Percentiles rank a stretch among this genome's conserved stretches.
These are phyloP conservation scores for Tiliacea aurago DNA, from an alignment of 2,888 invertebrate genomes.

Conservation along the genomic window DNA sequence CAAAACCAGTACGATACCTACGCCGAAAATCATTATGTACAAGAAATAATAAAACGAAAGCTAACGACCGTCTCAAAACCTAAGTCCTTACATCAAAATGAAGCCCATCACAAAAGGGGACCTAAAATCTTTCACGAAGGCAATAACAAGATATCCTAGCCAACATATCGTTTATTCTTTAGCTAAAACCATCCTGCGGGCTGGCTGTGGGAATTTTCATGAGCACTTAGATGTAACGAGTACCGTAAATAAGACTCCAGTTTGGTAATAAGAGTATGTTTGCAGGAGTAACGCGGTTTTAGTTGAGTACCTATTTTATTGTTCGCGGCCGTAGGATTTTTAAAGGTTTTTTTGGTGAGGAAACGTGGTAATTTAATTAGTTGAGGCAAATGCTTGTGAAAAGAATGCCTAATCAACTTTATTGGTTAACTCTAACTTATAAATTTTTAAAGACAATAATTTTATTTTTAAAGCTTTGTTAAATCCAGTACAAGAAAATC, in stretches of 20 bases:
- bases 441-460: neutral
- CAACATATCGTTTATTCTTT: slow-evolving; percentile 73
- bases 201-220: slow-evolving; percentile 74
- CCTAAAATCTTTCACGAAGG: slow-evolving; percentile 58
- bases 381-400: slow-evolving; percentile 8
- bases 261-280: slow-evolving; percentile 68
- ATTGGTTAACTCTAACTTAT: neutral
- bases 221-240: slow-evolving; percentile 75
- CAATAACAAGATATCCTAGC: slow-evolving; percentile 68
- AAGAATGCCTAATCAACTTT: neutral
- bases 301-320: slow-evolving; percentile 67
- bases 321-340: slow-evolving; percentile 52
- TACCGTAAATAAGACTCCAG: slow-evolving; percentile 71
- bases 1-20: neutral
- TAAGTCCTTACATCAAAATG: slow-evolving; percentile 30
- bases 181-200: slow-evolving; percentile 70
- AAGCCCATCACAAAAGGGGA: slow-evolving; percentile 46
- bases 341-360: slow-evolving; percentile 42
- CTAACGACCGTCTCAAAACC: slow-evolving; percentile 23
- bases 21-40: neutral
- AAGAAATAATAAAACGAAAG: slow-evolving; percentile 13
- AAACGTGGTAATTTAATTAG: slow-evolving; percentile 42
- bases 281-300: slow-evolving; percentile 60
- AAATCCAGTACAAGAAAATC: neutral
- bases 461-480: neutral